These are phyloP conservation scores for Emys orbicularis DNA, from an alignment of 2,797 vertebrate genomes.

Conservation along the genomic window DNA sequence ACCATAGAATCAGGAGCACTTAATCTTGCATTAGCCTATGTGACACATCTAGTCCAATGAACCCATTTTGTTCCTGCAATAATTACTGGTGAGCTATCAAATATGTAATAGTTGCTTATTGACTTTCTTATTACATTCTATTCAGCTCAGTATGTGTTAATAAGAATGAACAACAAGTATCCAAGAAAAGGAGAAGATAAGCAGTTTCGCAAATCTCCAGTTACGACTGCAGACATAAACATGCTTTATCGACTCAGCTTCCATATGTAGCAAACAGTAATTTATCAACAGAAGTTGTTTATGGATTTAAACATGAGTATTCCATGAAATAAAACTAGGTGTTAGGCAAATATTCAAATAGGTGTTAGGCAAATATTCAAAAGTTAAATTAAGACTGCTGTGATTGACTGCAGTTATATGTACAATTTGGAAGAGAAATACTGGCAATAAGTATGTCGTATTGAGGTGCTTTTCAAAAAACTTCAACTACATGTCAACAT, in stretches of 20 bases:
- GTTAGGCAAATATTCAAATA: not conserved
- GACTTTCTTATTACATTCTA: not conserved
- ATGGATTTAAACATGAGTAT: not conserved
- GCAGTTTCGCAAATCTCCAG: not conserved
- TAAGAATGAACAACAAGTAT: constrained; percentile 28
- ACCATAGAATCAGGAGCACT: not conserved
- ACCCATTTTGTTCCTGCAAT: not conserved
- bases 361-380: not conserved
- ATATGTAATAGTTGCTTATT: rapidly evolving
- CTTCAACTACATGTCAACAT: not conserved
- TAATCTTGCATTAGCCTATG: not conserved
- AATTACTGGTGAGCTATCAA: not conserved
- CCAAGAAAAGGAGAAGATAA: constrained; percentile 24
- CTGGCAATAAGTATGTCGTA: not conserved
- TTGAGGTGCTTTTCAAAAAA: not conserved
- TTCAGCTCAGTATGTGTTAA: not conserved
- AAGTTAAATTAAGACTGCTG: not conserved
- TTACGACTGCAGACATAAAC: not conserved
- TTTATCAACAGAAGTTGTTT: not conserved
- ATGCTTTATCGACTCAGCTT: not conserved
- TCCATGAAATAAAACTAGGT: not conserved
- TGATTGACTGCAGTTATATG: not conserved
- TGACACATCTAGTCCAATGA: not conserved
- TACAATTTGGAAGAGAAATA: not conserved
- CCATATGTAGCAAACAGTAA: not conserved